Base-by-base conservation (phyloP, 1,140 invertebrate species). In the Drosophila sturtevanti region DNA sequence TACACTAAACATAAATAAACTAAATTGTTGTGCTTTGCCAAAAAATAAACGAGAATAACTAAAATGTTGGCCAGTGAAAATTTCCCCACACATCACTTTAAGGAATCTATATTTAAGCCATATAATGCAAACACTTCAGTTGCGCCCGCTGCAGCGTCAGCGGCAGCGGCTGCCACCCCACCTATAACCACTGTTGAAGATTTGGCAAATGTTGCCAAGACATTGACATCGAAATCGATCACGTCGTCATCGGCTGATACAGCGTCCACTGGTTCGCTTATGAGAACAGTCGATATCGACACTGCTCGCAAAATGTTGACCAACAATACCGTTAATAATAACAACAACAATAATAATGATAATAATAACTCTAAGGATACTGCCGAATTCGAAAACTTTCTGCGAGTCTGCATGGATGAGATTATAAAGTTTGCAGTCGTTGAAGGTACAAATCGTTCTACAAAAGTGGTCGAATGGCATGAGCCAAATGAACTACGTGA, bases 351-450 rank as follows among this genome's bases (percentile, higher is more conserved):
- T 16, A 72, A 63, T 51, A 81, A 65, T 7, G 72, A 63, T 4
- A 66, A 41, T 11, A 71, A 31, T 9, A 72, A 65, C 12, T 11
- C 61, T 21, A 72, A 80, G 34, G 61, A 81, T 61, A 64, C 75
- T 22, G 59, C 70, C 2, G 92, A 93, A 37, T 96, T 96, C 82
- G 96, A 96, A 81, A 93, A 94, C 21, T 97, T 97, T 77, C 92
- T 97, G 18, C 92, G 94, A 27, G 93, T 94, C 41, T 95, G 95
- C 55, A 92, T 96, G 2, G 95, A 96, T 58, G 91, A 96, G 48
- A 92, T 97, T 48, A 92, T 97, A 14, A 94, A 96, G 56, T 93
- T 95, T 41, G 96, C 96, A 4, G 94, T 97, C 12, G 97, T 97
- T 73, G 93, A 95, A 77, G 95, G 95, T 16, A 95, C 95, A 0